Conservation (phyloP, 2,797 vertebrate species). For the Jordanella pulchra region DNA sequence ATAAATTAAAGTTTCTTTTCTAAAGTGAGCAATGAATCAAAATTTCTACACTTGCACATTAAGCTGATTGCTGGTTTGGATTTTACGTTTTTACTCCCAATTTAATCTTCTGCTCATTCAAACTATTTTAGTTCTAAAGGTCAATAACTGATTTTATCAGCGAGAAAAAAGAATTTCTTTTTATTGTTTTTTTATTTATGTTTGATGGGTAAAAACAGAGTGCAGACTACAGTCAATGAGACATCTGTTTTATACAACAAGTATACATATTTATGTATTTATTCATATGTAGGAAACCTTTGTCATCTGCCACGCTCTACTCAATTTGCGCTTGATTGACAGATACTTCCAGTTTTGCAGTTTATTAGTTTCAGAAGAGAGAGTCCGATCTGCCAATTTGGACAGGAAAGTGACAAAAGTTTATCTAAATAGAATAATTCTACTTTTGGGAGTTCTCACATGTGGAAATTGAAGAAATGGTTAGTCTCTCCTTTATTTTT, state of each 20-base stretch:
- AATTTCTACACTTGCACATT: conserved; percentile 37
- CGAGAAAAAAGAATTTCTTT: background rate
- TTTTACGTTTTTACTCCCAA: conserved; percentile 3
- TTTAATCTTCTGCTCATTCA: conserved; percentile 1
- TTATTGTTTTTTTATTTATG: conserved; percentile 20
- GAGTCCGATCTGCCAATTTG: conserved; percentile 95
- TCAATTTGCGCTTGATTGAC: conserved; percentile 90
- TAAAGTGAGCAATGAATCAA: conserved; percentile 52
- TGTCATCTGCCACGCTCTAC: conserved; percentile 89
- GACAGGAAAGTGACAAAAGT: conserved; percentile 92
- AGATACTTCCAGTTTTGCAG: conserved; percentile 92
- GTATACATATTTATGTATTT: conserved; percentile 55
- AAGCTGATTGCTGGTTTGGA: conserved; percentile 29
- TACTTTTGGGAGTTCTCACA: conserved; percentile 91
- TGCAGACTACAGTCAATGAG: conserved; percentile 85
- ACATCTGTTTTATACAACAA: conserved; percentile 56
- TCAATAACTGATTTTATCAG: conserved; percentile 8
- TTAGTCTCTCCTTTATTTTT: conserved; percentile 70
- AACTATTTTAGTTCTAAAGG: background rate
- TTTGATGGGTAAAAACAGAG: conserved; percentile 74
- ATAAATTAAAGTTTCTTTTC: conserved; percentile 31
- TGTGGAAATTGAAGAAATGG: conserved; percentile 79
- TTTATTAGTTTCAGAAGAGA: conserved; percentile 92
- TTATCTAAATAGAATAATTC: conserved; percentile 95
- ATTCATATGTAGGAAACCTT: conserved; percentile 69